Base-by-base conservation (phyloP, 2,888 invertebrate species). In the Leptinotarsa juncta region DNA sequence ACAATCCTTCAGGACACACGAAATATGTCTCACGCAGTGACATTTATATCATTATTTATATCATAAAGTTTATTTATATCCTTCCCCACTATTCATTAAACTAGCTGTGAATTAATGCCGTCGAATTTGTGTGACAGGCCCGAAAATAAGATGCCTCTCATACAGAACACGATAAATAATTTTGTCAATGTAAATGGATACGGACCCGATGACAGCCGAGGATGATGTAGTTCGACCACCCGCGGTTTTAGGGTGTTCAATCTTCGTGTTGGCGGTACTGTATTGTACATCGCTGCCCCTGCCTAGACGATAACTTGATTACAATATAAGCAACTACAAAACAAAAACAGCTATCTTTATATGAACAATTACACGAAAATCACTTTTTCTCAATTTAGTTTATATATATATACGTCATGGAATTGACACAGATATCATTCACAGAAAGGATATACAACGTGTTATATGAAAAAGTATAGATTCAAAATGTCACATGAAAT, bases 11-110 rank as follows among this genome's bases (percentile, higher is more conserved):
- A 15, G 16, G 66, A 70, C 70, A 55, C 20, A 65, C 26, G 65
- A 57, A 73, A 70, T 70, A 57, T 49, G 69, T 69, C 69, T 48
- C 66, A 15, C 53, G 62, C 32, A 53, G n/a, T 70, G 73, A 70
- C 73, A 73, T 55, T 73, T 70, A 70, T 73, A 69, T 69, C 53
- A 55, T 67, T 72, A 72, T 72, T 65, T 73, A 65, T 73, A 32
- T 65, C 48, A 50, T 26, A 69, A 65, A 65, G 69, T 69, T 73
- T 73, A 73, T 73, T 73, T 69, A 73, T 73, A 66, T 32, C 49
- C 18, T 55, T 49, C 49, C 66, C 60, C 18, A 71, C 42, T 55
- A 71, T 66, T 66, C 42, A 70, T 70, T 70, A 66, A 73, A 65
- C 57, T 69, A 69, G 70, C 70, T 66, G 73, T 69, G 65, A 70